Evolutionary conservation across 2,797 vertebrate species (phyloP).

Genomic region (Syncerus caffer): DNA sequence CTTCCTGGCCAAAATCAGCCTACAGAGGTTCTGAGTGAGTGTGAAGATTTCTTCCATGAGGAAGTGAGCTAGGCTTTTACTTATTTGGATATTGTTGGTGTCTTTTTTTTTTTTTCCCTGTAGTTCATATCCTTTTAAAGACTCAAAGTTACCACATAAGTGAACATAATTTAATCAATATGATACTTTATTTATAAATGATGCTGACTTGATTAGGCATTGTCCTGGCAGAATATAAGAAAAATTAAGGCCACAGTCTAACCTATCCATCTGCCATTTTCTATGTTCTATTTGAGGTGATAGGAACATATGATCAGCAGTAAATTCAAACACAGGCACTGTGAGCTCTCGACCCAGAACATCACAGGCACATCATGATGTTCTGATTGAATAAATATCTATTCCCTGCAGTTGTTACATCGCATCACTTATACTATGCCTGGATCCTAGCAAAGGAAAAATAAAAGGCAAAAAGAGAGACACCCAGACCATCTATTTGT

Average conservation of each 20-base stretch:
- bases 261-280: background rate
- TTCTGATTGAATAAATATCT: background rate
- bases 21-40: too few relatives aligned
- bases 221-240: background rate
- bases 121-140: background rate
- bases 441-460: background rate
- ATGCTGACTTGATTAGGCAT: background rate
- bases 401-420: background rate
- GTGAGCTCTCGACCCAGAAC: background rate
- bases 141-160: background rate
- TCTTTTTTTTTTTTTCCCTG: background rate
- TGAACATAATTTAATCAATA: background rate
- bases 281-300: background rate
- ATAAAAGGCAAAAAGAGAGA: background rate
- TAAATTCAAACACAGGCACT: background rate
- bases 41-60: background rate
- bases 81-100: background rate
- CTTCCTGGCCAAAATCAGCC: background rate
- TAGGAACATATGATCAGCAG: background rate
- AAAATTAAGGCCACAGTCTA: background rate
- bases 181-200: background rate
- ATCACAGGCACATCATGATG: background rate
- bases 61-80: too few relatives aligned
- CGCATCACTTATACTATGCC: background rate
- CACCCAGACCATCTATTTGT: background rate